A percentile compares a stretch with the other conserved stretches of the same genome.
Conservation (phyloP, 2,113 vertebrate genomes). For the Cyprinodon variegatus region DNA sequence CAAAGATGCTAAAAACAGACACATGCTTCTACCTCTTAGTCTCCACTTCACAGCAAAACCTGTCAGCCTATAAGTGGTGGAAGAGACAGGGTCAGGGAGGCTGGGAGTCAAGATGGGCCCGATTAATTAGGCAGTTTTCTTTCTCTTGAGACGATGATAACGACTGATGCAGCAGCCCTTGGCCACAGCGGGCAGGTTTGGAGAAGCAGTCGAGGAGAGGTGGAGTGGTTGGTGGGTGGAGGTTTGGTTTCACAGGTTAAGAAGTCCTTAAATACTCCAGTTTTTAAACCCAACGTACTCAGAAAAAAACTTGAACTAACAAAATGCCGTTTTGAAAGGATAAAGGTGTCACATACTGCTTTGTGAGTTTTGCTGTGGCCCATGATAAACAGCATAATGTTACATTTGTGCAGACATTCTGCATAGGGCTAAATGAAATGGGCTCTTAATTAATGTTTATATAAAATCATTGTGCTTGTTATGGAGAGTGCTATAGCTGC, state of each 20-base stretch:
- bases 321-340: not conserved
- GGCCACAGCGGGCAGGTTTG: conserved; percentile 29
- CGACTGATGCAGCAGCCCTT: conserved; percentile 54
- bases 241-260: conserved; percentile 52
- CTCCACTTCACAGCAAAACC: conserved; percentile 33
- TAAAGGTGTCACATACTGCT: not conserved
- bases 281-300: conserved; percentile 19
- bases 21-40: conserved; percentile 17
- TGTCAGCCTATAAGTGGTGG: conserved; percentile 50
- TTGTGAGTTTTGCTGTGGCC: not conserved
- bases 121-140: conserved; percentile 70
- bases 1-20: conserved; percentile 17
- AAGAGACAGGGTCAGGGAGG: conserved; percentile 49
- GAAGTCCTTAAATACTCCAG: conserved; percentile 35
- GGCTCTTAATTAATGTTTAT: not conserved
- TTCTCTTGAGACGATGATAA: conserved; percentile 75
- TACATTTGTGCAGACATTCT: not conserved
- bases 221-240: conserved; percentile 49
- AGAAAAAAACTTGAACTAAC: not conserved
- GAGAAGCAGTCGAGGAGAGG: conserved; percentile 57
- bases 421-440: not conserved
- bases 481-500: not conserved
- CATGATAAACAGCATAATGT: not conserved
- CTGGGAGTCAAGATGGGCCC: conserved; percentile 65
- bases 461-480: conserved; percentile 1